A percentile compares a stretch with the other conserved stretches of the same genome.
phyloP scores from a whole-genome alignment of 2,888 invertebrate species.

The Cheilosia impressa region DNA sequence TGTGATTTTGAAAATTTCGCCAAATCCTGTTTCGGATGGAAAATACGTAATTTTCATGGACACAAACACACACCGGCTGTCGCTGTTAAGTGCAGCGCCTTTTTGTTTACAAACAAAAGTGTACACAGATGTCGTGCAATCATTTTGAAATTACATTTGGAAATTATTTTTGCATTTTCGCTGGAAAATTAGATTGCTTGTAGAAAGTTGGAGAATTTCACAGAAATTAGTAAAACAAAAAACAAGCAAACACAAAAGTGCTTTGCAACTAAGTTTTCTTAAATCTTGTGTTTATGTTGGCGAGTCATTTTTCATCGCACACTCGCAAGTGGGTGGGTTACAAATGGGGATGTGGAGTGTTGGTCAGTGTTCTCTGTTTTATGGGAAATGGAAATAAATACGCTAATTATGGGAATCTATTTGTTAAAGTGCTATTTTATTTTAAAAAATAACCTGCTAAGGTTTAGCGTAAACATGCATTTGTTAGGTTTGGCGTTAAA shows the following conservation, averaged over 20 bases:
- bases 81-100: background rate
- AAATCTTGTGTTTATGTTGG: background rate
- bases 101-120: constrained; percentile 33
- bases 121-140: constrained; percentile 6
- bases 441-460: no score
- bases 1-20: constrained; percentile 1
- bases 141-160: background rate
- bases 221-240: background rate
- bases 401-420: no score
- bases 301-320: background rate
- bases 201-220: constrained; percentile 4
- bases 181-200: constrained; percentile 1
- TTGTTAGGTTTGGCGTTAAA: no score
- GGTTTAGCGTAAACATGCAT: no score
- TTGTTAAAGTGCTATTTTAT: no score
- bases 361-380: background rate
- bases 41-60: background rate
- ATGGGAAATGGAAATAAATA: background rate
- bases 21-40: background rate
- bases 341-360: background rate
- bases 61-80: background rate
- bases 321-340: background rate
- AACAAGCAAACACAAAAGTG: no score
- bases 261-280: background rate
- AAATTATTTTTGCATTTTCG: background rate